phyloP scores from a whole-genome alignment of 2,888 invertebrate genomes.

The Crioceris asparagi region DNA sequence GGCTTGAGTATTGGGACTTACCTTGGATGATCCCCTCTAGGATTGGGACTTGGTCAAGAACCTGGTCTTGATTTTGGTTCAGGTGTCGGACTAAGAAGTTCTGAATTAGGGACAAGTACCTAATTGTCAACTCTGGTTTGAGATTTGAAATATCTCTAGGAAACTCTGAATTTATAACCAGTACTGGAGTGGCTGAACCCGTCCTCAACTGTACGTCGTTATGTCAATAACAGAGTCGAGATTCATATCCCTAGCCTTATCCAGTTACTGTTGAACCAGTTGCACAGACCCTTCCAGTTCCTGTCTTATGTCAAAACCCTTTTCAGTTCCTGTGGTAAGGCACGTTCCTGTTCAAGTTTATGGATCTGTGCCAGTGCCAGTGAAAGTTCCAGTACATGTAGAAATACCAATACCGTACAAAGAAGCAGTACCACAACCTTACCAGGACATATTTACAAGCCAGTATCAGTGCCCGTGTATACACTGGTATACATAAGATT shows the following conservation, averaged over 20 bases:
- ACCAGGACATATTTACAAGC: constrained; percentile 40
- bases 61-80: neutral
- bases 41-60: neutral
- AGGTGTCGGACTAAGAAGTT: constrained; percentile 1
- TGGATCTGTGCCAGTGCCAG: constrained; percentile 41
- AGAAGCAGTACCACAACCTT: constrained; percentile 32
- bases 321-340: constrained; percentile 41
- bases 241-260: constrained; percentile 44
- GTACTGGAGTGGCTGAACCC: constrained; percentile 6
- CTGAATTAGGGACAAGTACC: neutral
- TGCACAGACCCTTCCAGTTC: constrained; percentile 36
- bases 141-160: constrained; percentile 9
- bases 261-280: constrained; percentile 42
- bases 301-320: constrained; percentile 43
- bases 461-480: constrained; percentile 42
- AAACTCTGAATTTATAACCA: constrained; percentile 4
- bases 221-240: constrained; percentile 39
- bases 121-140: too few species aligned
- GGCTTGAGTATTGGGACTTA: constrained; percentile 26
- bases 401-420: constrained; percentile 32
- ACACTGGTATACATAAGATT: constrained; percentile 33
- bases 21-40: neutral
- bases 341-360: constrained; percentile 45
- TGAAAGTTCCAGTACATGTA: constrained; percentile 37
- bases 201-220: constrained; percentile 25